Conservation (phyloP, 2,113 vertebrate genomes). For the Pelusios castaneus region DNA sequence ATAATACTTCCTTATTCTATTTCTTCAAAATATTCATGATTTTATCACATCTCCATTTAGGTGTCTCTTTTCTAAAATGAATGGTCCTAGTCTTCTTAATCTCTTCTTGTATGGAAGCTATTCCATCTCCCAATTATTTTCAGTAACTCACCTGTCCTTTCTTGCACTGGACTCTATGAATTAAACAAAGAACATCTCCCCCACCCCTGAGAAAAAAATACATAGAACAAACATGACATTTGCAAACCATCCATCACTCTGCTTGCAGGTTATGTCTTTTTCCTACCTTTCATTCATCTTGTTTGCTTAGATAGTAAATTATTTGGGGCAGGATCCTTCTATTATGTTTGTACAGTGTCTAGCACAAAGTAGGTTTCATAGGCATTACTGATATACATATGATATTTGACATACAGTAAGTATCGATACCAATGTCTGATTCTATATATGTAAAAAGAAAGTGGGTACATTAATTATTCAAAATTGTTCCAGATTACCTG, state of each 20-base stretch:
- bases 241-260: neutral
- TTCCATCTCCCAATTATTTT: neutral
- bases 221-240: neutral
- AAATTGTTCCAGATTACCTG: constrained; percentile 2
- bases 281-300: neutral
- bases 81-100: neutral
- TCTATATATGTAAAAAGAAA: neutral
- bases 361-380: neutral
- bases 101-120: neutral
- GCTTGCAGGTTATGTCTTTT: neutral
- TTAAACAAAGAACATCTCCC: neutral
- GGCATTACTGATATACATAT: neutral
- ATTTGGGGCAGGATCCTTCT: neutral
- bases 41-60: neutral
- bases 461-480: constrained; percentile 10
- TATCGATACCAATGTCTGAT: neutral
- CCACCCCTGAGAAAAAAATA: neutral
- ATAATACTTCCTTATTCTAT: neutral
- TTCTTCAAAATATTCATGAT: neutral
- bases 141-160: neutral
- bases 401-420: neutral
- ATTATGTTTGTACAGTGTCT: neutral
- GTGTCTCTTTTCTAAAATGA: neutral
- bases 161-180: neutral
- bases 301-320: neutral